Evolutionary conservation across 2,888 invertebrate genomes (phyloP), one percentile per base, ranked within the genome.

Genomic region (Hemicrepidius hirtus): DNA sequence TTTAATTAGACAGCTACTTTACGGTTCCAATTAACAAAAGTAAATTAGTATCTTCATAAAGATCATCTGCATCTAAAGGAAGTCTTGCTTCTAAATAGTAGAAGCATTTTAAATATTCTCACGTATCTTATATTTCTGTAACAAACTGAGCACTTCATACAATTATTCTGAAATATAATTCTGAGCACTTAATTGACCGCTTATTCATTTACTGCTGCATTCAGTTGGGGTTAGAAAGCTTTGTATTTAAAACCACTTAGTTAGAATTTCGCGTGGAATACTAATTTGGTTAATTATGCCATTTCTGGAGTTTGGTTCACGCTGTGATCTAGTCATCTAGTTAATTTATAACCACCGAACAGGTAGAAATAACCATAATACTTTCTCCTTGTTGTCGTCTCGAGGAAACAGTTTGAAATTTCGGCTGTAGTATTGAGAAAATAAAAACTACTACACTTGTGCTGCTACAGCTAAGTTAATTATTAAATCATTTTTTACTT

Each of bases 231-330:
- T 64, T 63, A 57, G 57, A 46, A 68, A 35, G 68, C 72, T 72
- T 67, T 72, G 57, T 72, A 72, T 68, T 72, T 71, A 71, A 71
- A 71, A 71, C 66, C 71, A 66, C 71, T 71, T 72, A 72, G 63
- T 46, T 68, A 44, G 68, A 72, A 63, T 64, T 72, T 64, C 35
- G 64, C 68, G 68, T 68, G 68, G 72, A 72, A 72, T 72, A 72
- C 72, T 72, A 72, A 72, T 72, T 72, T 60, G 37, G 59, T 40
- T 71, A 71, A 71, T 71, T 71, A 71, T 71, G 71, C 53, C 69
- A 69, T 69, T 69, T 69, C 62, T 37, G 69, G 18, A 69, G 63
- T 69, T 63, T 68, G 44, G 32, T 41, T 40, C 53, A 28, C 55
- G 55, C 44, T 55, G 21, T 44, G 44, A 53, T 59, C 68, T 16